A percentile compares a stretch with the other conserved stretches of the same genome.
Evolutionary conservation across 2,113 vertebrate genomes (phyloP).

Genomic region (Struthio camelus): DNA sequence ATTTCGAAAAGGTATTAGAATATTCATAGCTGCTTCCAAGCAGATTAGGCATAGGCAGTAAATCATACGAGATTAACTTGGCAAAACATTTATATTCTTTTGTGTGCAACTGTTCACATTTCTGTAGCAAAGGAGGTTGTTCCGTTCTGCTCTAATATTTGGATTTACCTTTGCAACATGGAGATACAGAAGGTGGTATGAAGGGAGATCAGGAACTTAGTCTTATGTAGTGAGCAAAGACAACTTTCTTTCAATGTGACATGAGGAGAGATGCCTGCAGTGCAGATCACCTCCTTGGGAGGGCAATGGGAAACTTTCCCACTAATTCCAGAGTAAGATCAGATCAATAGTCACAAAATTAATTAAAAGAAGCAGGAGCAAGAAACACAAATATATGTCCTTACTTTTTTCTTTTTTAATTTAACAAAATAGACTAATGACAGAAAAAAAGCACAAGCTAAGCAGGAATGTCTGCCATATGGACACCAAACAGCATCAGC

Average conservation of each 20-base stretch:
- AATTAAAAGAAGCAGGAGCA: not conserved
- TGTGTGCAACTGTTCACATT: conserved; percentile 45
- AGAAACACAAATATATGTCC: not conserved
- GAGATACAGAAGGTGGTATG: not conserved
- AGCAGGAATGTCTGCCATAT: not conserved
- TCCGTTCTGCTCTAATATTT: not conserved
- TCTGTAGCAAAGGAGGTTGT: not conserved
- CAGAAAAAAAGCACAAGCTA: not conserved
- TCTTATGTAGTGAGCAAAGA: not conserved
- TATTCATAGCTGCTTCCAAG: conserved; percentile 50
- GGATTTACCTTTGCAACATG: not conserved
- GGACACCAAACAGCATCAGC: not conserved
- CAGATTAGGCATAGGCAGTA: conserved; percentile 49
- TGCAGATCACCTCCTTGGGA: not conserved
- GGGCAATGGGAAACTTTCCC: not conserved
- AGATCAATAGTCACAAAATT: not conserved
- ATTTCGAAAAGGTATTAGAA: conserved; percentile 51
- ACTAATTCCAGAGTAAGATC: not conserved
- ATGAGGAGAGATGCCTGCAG: not conserved
- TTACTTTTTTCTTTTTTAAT: not conserved
- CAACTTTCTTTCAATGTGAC: not conserved
- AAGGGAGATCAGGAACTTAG: not conserved
- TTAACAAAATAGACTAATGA: not conserved
- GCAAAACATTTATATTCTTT: conserved; percentile 52
- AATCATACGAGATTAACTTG: conserved; percentile 60